A percentile compares a stretch with the other conserved stretches of the same genome.
Conservation (phyloP, 2,888 invertebrate species). For the Rosalia funebris region DNA sequence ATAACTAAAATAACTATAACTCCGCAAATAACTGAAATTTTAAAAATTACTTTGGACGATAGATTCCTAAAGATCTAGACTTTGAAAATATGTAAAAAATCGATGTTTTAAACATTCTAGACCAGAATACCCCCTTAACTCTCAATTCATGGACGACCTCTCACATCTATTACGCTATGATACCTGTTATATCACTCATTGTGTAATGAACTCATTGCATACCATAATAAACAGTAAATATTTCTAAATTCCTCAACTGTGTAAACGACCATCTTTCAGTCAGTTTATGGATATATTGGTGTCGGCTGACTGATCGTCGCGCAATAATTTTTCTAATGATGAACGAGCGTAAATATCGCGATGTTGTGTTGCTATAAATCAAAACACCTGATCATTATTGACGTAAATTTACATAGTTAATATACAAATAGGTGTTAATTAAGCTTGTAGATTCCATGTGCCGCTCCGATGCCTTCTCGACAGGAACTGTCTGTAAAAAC, state of each 20-base stretch:
- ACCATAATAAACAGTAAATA: conserved; percentile 4
- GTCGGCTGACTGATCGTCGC: background rate
- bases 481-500: conserved; percentile 1
- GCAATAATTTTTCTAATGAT: background rate
- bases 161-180: background rate
- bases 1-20: too few species aligned
- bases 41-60: too few species aligned
- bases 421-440: conserved; percentile 41
- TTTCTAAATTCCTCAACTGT: background rate
- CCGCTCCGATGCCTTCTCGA: conserved; percentile 3
- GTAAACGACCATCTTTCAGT: background rate
- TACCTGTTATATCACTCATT: too few species aligned
- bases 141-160: too few species aligned
- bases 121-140: too few species aligned
- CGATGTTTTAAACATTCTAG: too few species aligned
- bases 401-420: conserved; percentile 37
- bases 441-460: conserved; percentile 28
- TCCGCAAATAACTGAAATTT: too few species aligned
- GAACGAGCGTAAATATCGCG: conserved; percentile 8
- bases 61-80: too few species aligned
- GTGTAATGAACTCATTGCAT: too few species aligned
- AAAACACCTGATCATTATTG: conserved; percentile 38
- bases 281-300: background rate
- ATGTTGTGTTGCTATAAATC: conserved; percentile 25
- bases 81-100: too few species aligned